A percentile compares a stretch with the other conserved stretches of the same genome.
Evolutionary conservation across 2,888 invertebrate species (phyloP).

Genomic region (Rhopalosiphum nymphaeae): DNA sequence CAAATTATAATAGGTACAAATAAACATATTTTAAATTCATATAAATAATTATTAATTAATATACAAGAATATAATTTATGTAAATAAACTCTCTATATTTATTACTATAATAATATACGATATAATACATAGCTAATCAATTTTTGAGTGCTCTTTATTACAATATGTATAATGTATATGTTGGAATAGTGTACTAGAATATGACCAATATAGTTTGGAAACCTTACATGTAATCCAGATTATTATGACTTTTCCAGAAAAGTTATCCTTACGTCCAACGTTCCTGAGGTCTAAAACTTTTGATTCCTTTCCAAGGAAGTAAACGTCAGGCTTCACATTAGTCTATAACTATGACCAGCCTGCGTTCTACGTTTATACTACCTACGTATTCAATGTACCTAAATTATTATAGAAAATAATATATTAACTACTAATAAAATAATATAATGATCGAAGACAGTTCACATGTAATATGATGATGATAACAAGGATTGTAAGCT

Average conservation of each 20-base stretch:
- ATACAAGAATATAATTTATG: neutral
- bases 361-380: neutral
- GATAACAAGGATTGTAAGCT: neutral
- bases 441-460: neutral
- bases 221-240: conserved; percentile 4
- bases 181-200: neutral
- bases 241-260: neutral
- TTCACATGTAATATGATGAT: neutral
- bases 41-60: neutral
- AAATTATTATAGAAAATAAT: neutral
- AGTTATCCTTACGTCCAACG: neutral
- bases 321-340: neutral
- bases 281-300: conserved; percentile 15
- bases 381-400: neutral
- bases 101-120: neutral
- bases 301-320: conserved; percentile 2
- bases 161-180: neutral
- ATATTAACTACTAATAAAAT: neutral
- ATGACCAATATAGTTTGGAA: conserved; percentile 10
- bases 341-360: neutral
- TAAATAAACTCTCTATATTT: neutral
- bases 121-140: neutral
- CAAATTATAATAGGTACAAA: neutral
- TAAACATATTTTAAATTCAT: neutral
- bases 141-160: neutral